These are phyloP conservation scores for Antechinus stuartii DNA, from an alignment of 2,113 vertebrate genomes.

Conservation along the genomic window DNA sequence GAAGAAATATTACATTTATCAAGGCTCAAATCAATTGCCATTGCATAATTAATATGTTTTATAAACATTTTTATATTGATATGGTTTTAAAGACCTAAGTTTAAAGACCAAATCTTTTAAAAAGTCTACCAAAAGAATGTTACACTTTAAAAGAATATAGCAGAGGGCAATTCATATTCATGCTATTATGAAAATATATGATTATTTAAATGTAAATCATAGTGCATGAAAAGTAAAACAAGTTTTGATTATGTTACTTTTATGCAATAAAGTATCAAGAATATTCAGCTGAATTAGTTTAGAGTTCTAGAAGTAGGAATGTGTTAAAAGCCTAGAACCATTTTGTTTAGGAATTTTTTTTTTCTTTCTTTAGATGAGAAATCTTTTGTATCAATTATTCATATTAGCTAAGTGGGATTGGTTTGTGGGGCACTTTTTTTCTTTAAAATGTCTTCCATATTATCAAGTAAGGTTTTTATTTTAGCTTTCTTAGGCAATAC, in stretches of 20 bases:
- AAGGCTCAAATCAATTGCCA: neutral
- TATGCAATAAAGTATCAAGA: neutral
- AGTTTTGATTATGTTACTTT: constrained; percentile 1
- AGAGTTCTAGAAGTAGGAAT: neutral
- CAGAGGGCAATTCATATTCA: neutral
- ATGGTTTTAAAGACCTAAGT: neutral
- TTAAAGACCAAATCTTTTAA: neutral
- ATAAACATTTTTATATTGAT: neutral
- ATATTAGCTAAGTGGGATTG: constrained; percentile 47
- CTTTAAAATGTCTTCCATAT: constrained; percentile 60
- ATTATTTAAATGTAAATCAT: neutral
- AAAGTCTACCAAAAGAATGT: neutral
- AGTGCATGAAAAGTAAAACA: neutral
- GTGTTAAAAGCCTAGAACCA: neutral
- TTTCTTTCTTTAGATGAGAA: neutral
- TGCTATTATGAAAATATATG: constrained; percentile 30
- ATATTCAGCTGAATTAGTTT: neutral
- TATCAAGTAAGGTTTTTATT: constrained; percentile 68
- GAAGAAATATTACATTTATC: neutral
- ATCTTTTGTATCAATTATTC: constrained; percentile 10
- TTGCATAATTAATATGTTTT: neutral
- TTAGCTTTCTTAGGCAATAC: constrained; percentile 47
- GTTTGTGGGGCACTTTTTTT: neutral
- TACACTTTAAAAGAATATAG: constrained; percentile 11
- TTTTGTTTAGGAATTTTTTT: constrained; percentile 19